Evolutionary conservation across 2,888 invertebrate species (phyloP), one percentile per base, ranked within the genome.

Genomic region (Tiliacea aurago): DNA sequence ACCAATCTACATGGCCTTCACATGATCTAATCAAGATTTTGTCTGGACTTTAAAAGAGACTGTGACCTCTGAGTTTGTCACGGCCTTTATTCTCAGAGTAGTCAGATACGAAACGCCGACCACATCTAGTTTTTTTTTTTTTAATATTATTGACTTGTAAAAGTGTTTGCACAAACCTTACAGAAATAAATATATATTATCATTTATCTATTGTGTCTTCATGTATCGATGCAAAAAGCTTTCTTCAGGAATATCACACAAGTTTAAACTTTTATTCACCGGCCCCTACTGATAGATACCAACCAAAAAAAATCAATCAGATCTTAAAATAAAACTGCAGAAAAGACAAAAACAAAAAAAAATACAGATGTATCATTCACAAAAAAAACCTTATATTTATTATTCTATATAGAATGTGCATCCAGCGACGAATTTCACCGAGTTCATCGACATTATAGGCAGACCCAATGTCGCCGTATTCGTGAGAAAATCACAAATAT

Each of bases 391-490:
- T 1, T 43, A 23, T 7, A 45, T 18, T 47, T 23, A 37, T 53
- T 20, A 43, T 58, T 0, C 28, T 49, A 74, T 77, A 65, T 68
- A 78, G 69, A 71, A 75, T 80, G 72, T 58, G 59, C 69, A 77
- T 49, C 37, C 37, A 45, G 43, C 41, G 51, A 53, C 63, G 62
- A 83, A 82, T 79, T 84, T 86, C 75, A 83, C 76, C 71, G 80
- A 88, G 94, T 92, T 94, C 95, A 91, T 87, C 88, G 94, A 93
- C 95, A 86, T 83, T 67, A 69, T 79, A 70, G 86, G 90, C 92
- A 95, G 95, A 95, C 95, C 88, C 89, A 89, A 85, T 91, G 95
- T 92, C 95, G 95, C 95, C 95, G 80, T 91, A 63, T 82, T 91
- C 94, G 95, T 95, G 94, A 92, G 94, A 95, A 94, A 89, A 87